Evolutionary conservation across 2,113 vertebrate species (phyloP), one percentile per base, ranked within the genome.

Genomic region (Bettongia penicillata): DNA sequence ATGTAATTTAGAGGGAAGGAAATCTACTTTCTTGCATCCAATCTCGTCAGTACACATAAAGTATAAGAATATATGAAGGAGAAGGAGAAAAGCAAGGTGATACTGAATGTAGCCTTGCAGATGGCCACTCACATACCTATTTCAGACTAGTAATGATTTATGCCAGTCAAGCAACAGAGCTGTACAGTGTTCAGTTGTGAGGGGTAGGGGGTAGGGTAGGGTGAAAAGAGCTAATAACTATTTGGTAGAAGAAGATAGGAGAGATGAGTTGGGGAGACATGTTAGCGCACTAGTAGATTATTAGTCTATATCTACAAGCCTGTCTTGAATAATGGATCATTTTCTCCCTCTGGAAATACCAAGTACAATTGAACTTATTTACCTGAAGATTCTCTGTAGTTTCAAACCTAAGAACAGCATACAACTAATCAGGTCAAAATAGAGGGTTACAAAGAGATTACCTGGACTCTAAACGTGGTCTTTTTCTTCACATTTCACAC

Each of bases 401-500:
- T 94, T 94, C 37, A 84, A 95, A 94, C 24, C 91, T 47, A 51
- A 51, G 26, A n/a, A 90, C 52, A 48, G 93, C 52, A n/a, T 61
- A 43, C 93, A 91, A 93, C 16, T 90, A 53, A 51, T 68, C 53
- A 77, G 92, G 90, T n/a, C 37, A 95, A 94, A 93, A 9, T 25
- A 57, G 47, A 37, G 0, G 51, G 49, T 95, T 97, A 96, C 92
- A 55, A 93, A 95, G 92, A 95, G 48, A 23, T 90, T 89, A 93
- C 43, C 14, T 96, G 50, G 31, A 93, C 28, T 93, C 95, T 12
- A 94, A 55, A 84, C 49, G 16, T 31, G 91, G 43, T 53, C 10
- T 3, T 95, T 96, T 95, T 97, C 95, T 93, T 92, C 14, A 77
- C 97, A 96, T 95, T 96, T 68, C 92, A 96, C 84, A 61, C 94